Evolutionary conservation across 2,888 invertebrate species (phyloP).

Genomic region (Eilema caniola): DNA sequence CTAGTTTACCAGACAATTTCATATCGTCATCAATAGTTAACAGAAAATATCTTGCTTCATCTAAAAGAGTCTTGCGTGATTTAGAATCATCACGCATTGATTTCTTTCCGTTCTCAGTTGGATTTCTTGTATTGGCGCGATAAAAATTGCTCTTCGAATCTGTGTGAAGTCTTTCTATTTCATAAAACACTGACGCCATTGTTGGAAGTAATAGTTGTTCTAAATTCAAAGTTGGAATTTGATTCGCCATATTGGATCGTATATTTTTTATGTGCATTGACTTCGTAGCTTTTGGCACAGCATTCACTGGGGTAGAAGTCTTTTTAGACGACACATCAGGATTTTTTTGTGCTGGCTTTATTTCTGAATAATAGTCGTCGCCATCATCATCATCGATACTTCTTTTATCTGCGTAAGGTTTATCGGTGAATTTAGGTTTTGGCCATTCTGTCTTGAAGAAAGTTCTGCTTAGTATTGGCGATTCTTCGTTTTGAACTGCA

Average conservation of each 20-base stretch:
- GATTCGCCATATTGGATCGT: neutral
- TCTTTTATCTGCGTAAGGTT: constrained; percentile 29
- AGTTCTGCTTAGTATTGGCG: constrained; percentile 32
- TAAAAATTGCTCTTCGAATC: constrained; percentile 16
- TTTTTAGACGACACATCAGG: neutral
- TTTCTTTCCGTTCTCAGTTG: neutral
- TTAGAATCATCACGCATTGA: neutral
- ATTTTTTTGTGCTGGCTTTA: neutral
- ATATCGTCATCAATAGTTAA: constrained; percentile 12
- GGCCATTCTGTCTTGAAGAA: constrained; percentile 49
- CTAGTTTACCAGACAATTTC: neutral
- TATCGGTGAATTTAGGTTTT: constrained; percentile 41
- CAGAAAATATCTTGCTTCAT: constrained; percentile 29
- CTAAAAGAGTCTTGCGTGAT: neutral
- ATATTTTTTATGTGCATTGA: constrained; percentile 3
- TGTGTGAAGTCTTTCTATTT: constrained; percentile 20
- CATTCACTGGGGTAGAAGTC: neutral
- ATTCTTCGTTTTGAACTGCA: constrained; percentile 45
- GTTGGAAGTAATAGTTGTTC: constrained; percentile 36
- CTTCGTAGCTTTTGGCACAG: constrained; percentile 7
- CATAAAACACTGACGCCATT: constrained; percentile 35
- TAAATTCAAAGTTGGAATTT: constrained; percentile 31
- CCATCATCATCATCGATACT: neutral
- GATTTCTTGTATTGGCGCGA: constrained; percentile 20
- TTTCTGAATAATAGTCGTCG: neutral